Base-by-base conservation (phyloP, 2,113 vertebrate species). In the Crypturellus undulatus region DNA sequence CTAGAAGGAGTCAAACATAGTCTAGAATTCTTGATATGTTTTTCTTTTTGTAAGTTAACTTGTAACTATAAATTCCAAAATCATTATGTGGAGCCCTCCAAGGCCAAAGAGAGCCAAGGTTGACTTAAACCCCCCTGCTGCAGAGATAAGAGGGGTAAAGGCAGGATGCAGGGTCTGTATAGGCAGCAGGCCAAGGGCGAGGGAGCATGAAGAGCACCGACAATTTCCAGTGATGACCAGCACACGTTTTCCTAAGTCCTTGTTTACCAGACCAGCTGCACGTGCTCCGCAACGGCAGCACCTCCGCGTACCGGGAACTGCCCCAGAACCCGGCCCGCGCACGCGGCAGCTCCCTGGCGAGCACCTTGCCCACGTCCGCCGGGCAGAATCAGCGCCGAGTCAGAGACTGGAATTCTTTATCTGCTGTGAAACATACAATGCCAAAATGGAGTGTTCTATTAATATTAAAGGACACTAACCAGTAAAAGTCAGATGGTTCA, bases 401-500 rank as follows among this genome's bases (percentile, higher is more conserved):
- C 83, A 82, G 79, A 82, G 81, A 70, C 43, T 38, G 58, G 75
- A 86, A 90, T 49, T 83, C 72, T 86, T 86, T 68, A 92, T 94
- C 80, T 81, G 92, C 79, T 87, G 65, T 84, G 87, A 93, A 92
- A 91, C 32, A 70, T 30, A 91, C 93, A 93, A 89, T 87, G 79
- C 43, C 91, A 94, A 95, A 95, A 93, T 93, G 70, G 84, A 95
- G 79, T 77, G 71, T 54, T 71, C 30, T 89, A 92, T 97, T 92
- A 95, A 92, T 95, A 94, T 87, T 92, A 62, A 54, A 92, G 43
- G 54, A 49, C 64, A 92, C 70, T 17, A 70, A 94, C 78, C 94
- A 82, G 89, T 56, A 91, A 51, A 87, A 96, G 96, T 91, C 87
- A 96, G 54, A 92, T 84, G 93, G 93, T 95, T 87, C 95, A 89